Evolutionary conservation across 2,113 vertebrate species (phyloP).

Genomic region (Misgurnus anguillicaudatus): DNA sequence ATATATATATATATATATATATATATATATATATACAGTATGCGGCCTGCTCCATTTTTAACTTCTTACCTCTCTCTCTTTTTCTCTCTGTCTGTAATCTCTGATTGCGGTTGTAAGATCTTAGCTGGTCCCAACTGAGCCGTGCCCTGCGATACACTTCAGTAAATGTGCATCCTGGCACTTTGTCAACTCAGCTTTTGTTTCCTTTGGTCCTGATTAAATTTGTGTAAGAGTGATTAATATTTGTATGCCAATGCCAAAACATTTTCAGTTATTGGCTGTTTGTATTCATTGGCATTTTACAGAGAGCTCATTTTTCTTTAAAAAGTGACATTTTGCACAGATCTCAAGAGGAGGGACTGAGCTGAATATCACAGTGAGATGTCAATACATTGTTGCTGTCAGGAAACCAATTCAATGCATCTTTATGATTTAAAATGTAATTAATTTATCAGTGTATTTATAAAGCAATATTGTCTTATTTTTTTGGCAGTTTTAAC

Average conservation of each 20-base stretch:
- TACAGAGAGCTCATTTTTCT: neutral
- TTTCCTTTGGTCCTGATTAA: constrained; percentile 25
- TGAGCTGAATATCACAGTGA: neutral
- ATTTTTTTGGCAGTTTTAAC: too few relatives aligned
- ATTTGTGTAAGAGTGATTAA: constrained; percentile 19
- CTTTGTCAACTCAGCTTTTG: constrained; percentile 25
- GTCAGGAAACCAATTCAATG: too few relatives aligned
- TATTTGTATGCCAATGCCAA: neutral
- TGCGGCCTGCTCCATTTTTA: too few relatives aligned
- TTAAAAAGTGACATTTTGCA: neutral
- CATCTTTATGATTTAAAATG: too few relatives aligned
- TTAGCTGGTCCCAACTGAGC: constrained; percentile 42
- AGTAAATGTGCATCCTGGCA: constrained; percentile 31
- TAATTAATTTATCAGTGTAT: too few relatives aligned
- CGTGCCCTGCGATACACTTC: constrained; percentile 16
- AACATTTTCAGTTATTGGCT: constrained; percentile 5
- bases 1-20: too few relatives aligned
- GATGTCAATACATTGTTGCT: neutral
- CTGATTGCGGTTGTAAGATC: constrained; percentile 62
- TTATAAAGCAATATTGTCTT: too few relatives aligned
- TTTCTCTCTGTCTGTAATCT: constrained; percentile 25
- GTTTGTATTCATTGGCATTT: neutral
- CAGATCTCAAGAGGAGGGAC: neutral
- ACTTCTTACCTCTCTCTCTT: too few relatives aligned
- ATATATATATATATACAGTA: too few relatives aligned